Percentiles rank a stretch among this genome's conserved stretches.
phyloP scores from a whole-genome alignment of 2,113 vertebrate species.

The Strix aluco region DNA sequence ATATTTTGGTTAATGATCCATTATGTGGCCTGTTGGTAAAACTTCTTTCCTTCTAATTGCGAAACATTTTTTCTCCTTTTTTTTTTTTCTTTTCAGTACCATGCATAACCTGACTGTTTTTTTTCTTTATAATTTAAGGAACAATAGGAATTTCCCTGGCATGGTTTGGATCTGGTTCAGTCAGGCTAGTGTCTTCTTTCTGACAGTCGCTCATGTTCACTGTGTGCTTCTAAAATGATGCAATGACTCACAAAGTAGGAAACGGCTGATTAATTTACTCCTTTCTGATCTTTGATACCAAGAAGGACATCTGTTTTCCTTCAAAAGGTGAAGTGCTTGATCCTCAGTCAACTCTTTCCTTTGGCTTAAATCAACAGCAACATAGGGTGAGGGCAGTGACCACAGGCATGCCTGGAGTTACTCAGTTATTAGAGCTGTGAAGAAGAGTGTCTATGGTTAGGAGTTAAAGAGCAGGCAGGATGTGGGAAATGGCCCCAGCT shows the following conservation, averaged over 20 bases:
- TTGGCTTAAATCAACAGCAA: neutral
- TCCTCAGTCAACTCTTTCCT: neutral
- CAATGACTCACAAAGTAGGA: neutral
- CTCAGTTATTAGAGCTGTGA: neutral
- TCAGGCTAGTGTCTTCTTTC: neutral
- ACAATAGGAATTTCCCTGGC: neutral
- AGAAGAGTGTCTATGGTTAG: rapidly evolving
- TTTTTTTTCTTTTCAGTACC: neutral
- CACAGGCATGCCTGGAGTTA: neutral
- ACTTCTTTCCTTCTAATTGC: constrained; percentile 73
- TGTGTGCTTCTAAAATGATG: neutral
- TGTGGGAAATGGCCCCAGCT: neutral
- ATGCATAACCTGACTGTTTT: neutral
- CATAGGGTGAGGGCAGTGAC: neutral
- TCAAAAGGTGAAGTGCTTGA: neutral
- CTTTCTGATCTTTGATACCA: neutral
- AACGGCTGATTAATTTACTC: neutral
- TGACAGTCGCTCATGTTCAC: rapidly evolving
- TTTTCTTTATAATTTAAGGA: neutral
- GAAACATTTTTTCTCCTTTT: neutral
- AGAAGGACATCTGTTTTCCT: neutral
- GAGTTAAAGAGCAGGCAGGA: neutral
- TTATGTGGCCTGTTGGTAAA: constrained; percentile 54
- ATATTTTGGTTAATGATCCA: constrained; percentile 72
- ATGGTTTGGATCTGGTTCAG: neutral